Evolutionary conservation across 2,797 vertebrate genomes (phyloP).

Genomic region (Falco rusticolus): DNA sequence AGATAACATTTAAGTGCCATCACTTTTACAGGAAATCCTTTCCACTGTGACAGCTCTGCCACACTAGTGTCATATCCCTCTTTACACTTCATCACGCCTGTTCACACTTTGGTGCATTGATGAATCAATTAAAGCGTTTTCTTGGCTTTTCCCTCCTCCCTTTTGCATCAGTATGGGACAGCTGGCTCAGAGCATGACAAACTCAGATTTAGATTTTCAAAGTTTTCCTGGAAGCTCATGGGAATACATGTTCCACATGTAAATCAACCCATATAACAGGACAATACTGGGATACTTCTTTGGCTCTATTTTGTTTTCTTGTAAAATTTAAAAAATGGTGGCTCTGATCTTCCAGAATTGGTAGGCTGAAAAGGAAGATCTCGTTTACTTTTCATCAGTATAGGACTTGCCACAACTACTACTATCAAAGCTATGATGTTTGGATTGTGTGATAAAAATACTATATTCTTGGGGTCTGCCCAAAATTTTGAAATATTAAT

Average conservation of each 20-base stretch:
- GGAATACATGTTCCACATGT: neutral
- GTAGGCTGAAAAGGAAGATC: neutral
- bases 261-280: neutral
- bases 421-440: neutral
- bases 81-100: slow-evolving; percentile 72
- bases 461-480: neutral
- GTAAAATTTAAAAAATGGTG: neutral
- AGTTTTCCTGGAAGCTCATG: slow-evolving; percentile 35
- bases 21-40: slow-evolving; percentile 55
- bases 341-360: neutral
- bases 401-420: neutral
- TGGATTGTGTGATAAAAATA: neutral
- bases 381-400: neutral
- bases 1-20: slow-evolving; percentile 56
- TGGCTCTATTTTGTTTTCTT: neutral
- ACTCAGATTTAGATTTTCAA: slow-evolving; percentile 23
- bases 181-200: slow-evolving; percentile 35
- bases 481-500: neutral
- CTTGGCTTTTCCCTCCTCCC: slow-evolving; percentile 40
- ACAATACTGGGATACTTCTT: neutral
- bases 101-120: slow-evolving; percentile 67
- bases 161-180: slow-evolving; percentile 56
- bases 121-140: slow-evolving; percentile 69
- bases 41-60: slow-evolving; percentile 66
- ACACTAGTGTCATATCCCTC: slow-evolving; percentile 57